Evolutionary conservation across 2,888 invertebrate genomes (phyloP), one percentile per base, ranked within the genome.

Genomic region (Cryptocheilus praepositus): DNA sequence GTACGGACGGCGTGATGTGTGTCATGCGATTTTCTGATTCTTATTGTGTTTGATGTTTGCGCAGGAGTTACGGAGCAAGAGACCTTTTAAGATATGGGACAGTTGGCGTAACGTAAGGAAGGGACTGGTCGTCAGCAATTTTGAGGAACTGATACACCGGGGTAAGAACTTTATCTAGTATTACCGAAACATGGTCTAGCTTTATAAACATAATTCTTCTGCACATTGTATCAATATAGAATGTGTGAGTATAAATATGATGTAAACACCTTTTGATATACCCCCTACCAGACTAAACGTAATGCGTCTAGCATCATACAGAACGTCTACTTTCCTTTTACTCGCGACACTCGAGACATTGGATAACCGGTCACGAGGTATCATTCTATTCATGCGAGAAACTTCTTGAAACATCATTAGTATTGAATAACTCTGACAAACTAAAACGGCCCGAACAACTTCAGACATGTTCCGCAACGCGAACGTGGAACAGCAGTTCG

Each of bases 81-180:
- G 96, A 93, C 96, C 96, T 93, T 95, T 96, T 92, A 96, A 96
- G 94, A 94, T 96, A 94, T 96, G 96, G 96, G 96, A 96, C 93
- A 95, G 96, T 91, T 95, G 95, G 92, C 93, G 96, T 92, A 96
- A 94, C 92, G 94, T 96, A 90, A 93, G 96, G 90, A 96, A 96
- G 92, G 96, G 96, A 89, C 92, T 96, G 91, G 96, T 96, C 89
- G 96, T 96, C 90, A 94, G 94, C 90, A 95, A 95, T 89, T 95
- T 96, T 89, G 96, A 96, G 90, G 96, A 96, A 91, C 92, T 95
- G 87, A 92, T 95, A 90, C 93, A 94, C 84, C 92, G 94, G 91
- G 95, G 95, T 94, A 82, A 90, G 91, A 87, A 77, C 44, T 18
- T 18, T 19, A 1, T 52, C 13, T 18, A 1, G 21, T 21, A 58